Evolutionary conservation across 2,113 vertebrate species (phyloP).

Genomic region (Misgurnus mizolepis): DNA sequence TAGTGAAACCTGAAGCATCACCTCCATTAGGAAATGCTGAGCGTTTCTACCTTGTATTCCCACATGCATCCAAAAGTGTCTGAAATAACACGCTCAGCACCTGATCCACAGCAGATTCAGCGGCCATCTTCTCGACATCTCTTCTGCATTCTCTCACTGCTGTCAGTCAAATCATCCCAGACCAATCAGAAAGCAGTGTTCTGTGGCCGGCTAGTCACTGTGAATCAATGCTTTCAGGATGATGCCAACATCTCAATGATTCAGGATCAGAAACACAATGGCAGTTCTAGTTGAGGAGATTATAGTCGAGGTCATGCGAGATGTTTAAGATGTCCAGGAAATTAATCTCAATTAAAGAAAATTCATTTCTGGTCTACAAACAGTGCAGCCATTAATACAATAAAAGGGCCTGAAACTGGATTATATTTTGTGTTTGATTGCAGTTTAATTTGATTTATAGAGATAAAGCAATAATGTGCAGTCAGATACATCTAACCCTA

Average conservation of each 20-base stretch:
- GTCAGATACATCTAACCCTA: too few relatives aligned
- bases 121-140: conserved; percentile 53
- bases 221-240: conserved; percentile 10
- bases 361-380: too few relatives aligned
- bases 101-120: conserved; percentile 1
- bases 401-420: too few relatives aligned
- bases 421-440: too few relatives aligned
- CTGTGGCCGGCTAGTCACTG: not conserved
- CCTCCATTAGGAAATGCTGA: not conserved
- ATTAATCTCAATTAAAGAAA: too few relatives aligned
- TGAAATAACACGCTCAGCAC: conserved; percentile 38
- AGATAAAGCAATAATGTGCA: too few relatives aligned
- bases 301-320: too few relatives aligned
- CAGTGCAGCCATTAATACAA: too few relatives aligned
- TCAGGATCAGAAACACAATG: too few relatives aligned
- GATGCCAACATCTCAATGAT: not conserved
- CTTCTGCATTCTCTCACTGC: not conserved
- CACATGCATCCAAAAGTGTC: not conserved
- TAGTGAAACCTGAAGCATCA: not conserved
- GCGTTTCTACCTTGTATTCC: conserved; percentile 20
- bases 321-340: too few relatives aligned
- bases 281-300: too few relatives aligned
- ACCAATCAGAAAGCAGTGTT: conserved; percentile 4
- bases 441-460: too few relatives aligned
- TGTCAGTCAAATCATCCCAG: conserved; percentile 39